phyloP scores from a whole-genome alignment of 2,113 vertebrate genomes.

The Malurus elegans region DNA sequence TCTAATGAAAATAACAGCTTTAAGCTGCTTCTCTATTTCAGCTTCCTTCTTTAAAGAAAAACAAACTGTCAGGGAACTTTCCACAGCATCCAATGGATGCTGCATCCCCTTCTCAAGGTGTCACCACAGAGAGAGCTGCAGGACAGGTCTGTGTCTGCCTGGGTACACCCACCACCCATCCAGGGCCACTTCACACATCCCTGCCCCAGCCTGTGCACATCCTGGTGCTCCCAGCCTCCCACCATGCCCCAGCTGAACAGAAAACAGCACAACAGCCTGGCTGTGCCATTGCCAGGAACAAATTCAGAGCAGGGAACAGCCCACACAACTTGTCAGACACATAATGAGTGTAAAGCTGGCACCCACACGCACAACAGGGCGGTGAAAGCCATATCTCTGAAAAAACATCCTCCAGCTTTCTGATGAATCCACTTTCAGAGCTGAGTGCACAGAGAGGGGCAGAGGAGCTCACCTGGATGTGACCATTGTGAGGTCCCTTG shows the following conservation, averaged over 20 bases:
- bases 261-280: neutral
- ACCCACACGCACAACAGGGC: neutral
- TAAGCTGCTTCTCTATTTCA: neutral
- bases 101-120: neutral
- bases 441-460: neutral
- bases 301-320: neutral
- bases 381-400: neutral
- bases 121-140: neutral
- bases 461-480: slow-evolving; percentile 85
- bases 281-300: neutral
- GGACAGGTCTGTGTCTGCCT: neutral
- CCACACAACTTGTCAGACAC: slow-evolving; percentile 13
- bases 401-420: neutral
- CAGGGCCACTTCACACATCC: neutral
- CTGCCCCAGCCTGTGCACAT: neutral
- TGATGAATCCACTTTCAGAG: neutral
- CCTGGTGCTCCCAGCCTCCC: neutral
- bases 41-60: neutral
- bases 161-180: neutral
- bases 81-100: neutral
- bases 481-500: slow-evolving; percentile 92
- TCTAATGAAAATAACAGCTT: neutral
- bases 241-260: neutral
- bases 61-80: neutral
- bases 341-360: neutral